A percentile compares a stretch with the other conserved stretches of the same genome.
Evolutionary conservation across 2,888 invertebrate genomes (phyloP).

Genomic region (Sepioteuthis lessoniana): DNA sequence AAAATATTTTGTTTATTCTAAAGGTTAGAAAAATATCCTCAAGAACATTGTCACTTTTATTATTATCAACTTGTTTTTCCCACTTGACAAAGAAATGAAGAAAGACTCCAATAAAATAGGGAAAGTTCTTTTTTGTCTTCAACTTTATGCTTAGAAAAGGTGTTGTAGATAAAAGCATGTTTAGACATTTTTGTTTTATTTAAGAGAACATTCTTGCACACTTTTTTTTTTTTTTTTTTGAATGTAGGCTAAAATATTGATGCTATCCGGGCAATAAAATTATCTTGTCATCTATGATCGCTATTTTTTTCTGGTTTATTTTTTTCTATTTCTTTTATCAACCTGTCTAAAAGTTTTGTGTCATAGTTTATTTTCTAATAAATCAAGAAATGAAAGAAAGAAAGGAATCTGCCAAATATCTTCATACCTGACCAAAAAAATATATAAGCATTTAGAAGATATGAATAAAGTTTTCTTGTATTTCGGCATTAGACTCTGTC

Average conservation of each 20-base stretch:
- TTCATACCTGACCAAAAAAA: too few species aligned
- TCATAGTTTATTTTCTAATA: background rate
- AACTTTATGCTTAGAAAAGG: too few species aligned
- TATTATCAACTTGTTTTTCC: background rate
- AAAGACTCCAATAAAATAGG: background rate
- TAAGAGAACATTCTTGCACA: background rate
- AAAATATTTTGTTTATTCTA: background rate
- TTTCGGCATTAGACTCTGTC: too few species aligned
- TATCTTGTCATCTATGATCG: background rate
- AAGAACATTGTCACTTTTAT: background rate
- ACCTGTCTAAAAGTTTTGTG: background rate
- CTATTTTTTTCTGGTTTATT: too few species aligned
- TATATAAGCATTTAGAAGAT: too few species aligned
- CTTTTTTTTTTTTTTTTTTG: too few species aligned
- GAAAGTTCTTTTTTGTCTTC: background rate
- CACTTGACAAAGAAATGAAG: background rate
- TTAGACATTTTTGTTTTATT: background rate
- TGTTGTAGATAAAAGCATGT: background rate
- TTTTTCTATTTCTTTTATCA: too few species aligned
- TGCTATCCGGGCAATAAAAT: background rate
- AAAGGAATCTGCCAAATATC: too few species aligned
- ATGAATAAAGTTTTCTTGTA: too few species aligned
- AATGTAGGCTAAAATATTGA: background rate
- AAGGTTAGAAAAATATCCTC: background rate
- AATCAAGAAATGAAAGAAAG: background rate